These are phyloP conservation scores for Phragmatobia fuliginosa DNA, from an alignment of 2,888 invertebrate species.

Conservation along the genomic window DNA sequence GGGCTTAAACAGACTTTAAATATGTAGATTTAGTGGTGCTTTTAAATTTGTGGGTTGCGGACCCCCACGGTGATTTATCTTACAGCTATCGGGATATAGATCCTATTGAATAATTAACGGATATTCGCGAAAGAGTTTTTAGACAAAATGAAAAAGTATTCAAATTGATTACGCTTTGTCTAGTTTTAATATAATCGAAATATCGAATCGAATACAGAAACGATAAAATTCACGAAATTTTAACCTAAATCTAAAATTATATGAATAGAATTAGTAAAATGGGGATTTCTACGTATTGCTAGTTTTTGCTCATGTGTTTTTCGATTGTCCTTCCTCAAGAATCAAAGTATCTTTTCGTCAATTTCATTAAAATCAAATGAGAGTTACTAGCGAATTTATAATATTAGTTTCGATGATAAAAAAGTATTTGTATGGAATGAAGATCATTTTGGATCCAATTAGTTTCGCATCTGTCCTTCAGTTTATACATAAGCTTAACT, in stretches of 20 bases:
- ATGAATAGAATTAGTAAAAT: no score
- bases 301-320: no score
- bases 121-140: background rate
- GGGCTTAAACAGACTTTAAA: constrained; percentile 40
- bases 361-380: no score
- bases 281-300: no score
- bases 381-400: no score
- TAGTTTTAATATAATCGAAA: background rate
- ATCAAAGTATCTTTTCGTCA: no score
- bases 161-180: background rate
- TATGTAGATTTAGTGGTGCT: constrained; percentile 40
- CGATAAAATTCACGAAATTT: no score
- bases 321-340: no score
- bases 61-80: background rate
- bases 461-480: background rate
- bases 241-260: no score
- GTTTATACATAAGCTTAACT: background rate
- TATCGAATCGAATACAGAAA: no score
- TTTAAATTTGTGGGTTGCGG: constrained; percentile 9
- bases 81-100: background rate
- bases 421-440: no score
- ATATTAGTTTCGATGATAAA: no score
- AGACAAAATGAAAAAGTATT: background rate
- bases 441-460: background rate
- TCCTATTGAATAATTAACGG: constrained; percentile 7